phyloP scores from a whole-genome alignment of 1,140 invertebrate species.

The Coenobita brevimanus region DNA sequence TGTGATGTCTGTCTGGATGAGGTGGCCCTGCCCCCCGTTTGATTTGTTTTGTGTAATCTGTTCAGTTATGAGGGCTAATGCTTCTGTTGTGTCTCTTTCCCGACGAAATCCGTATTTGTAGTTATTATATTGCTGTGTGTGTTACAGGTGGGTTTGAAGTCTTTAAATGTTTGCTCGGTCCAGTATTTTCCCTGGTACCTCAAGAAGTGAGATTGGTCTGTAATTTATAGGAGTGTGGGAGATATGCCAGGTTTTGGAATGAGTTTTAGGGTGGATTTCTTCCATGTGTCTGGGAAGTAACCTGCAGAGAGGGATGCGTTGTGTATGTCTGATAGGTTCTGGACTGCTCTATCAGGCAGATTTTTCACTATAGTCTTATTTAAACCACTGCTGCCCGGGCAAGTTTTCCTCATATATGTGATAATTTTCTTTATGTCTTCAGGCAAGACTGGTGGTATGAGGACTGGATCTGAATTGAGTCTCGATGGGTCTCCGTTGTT shows the following conservation, averaged over 20 bases:
- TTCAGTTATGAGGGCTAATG: background rate
- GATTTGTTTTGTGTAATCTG: background rate
- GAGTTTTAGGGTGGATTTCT: no score
- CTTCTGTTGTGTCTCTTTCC: background rate
- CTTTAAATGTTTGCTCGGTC: background rate
- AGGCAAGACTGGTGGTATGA: no score
- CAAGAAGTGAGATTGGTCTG: slow-evolving; percentile 1
- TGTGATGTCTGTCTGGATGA: background rate
- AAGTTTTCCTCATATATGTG: background rate
- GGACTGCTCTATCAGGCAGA: background rate
- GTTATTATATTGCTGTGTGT: no score
- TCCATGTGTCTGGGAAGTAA: background rate
- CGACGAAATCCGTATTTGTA: no score
- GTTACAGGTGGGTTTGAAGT: background rate
- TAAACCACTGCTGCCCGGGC: background rate
- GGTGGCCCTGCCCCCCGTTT: background rate
- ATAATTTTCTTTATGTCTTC: background rate
- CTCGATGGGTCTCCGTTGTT: no score
- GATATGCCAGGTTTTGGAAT: background rate
- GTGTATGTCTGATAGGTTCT: background rate
- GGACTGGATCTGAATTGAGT: no score
- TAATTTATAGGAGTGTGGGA: background rate
- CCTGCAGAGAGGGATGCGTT: background rate
- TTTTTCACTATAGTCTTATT: slow-evolving; percentile 5
- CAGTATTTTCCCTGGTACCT: background rate